These are phyloP conservation scores for Anguilla pacifica DNA, from an alignment of 2,797 vertebrate genomes.

Conservation along the genomic window DNA sequence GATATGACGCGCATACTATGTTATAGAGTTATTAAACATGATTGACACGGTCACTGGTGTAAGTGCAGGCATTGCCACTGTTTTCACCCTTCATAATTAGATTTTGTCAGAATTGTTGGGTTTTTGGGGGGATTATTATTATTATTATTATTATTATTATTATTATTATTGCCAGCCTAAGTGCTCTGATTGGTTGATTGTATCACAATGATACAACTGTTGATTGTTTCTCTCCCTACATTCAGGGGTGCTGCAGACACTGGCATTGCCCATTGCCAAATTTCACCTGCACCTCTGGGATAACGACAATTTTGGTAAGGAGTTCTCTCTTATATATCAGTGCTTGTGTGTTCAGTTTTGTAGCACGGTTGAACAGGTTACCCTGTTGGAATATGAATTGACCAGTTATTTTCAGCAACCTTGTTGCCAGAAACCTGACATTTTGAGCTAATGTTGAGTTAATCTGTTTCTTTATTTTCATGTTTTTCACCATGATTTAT, in stretches of 20 bases:
- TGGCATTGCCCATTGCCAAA: constrained; percentile 84
- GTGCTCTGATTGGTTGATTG: background rate
- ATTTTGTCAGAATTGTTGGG: background rate
- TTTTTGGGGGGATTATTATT: background rate
- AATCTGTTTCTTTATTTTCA: background rate
- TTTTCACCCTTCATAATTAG: background rate
- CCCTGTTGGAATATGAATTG: background rate
- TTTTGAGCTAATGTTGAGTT: background rate
- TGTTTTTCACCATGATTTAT: background rate
- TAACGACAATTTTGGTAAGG: constrained; percentile 93
- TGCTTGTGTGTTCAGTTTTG: background rate
- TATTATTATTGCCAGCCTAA: too few relatives aligned
- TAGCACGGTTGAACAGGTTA: background rate
- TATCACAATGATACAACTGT: background rate
- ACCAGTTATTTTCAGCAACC: background rate
- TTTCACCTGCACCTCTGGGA: constrained; percentile 91
- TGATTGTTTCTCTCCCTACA: background rate
- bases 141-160: too few relatives aligned
- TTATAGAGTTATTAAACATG: background rate
- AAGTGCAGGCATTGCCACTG: too few relatives aligned
- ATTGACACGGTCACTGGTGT: background rate
- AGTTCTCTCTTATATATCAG: background rate
- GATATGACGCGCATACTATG: background rate
- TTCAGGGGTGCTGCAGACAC: constrained; percentile 74
- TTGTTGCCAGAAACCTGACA: background rate